Conservation (phyloP, 2,113 vertebrate species). For the Andinoacara biseriatus region DNA sequence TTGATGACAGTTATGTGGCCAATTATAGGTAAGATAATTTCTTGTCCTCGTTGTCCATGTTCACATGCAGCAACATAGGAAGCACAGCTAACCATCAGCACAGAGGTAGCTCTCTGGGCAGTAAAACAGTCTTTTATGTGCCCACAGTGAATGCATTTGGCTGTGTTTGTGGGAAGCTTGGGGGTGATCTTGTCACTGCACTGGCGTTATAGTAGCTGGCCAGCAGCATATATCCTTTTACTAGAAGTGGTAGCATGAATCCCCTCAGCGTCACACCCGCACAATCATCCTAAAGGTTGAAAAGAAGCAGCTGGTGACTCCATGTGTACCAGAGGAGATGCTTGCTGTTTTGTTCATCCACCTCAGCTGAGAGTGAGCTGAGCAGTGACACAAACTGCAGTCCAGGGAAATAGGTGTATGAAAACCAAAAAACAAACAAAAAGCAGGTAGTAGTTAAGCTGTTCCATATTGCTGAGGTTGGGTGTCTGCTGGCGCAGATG, state of each 20-base stretch:
- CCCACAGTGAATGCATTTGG: background rate
- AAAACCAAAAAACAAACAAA: background rate
- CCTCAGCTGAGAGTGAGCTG: background rate
- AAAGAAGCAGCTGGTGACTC: constrained; percentile 34
- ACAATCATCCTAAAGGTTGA: background rate
- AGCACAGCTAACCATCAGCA: background rate
- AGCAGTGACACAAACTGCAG: background rate
- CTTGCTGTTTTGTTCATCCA: constrained; percentile 6
- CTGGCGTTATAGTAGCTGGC: background rate
- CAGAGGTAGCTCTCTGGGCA: background rate
- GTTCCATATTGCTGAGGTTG: background rate
- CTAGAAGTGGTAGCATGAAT: background rate
- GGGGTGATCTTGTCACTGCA: background rate
- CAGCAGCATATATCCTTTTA: background rate
- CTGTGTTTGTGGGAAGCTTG: background rate
- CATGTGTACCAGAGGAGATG: constrained; percentile 26
- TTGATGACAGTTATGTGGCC: background rate
- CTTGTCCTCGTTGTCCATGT: background rate
- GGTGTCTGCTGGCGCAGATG: background rate
- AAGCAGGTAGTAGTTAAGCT: background rate
- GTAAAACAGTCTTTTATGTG: background rate
- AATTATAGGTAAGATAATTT: background rate
- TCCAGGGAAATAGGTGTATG: background rate
- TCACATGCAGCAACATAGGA: background rate
- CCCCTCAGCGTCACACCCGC: background rate